Conservation (phyloP, 2,888 invertebrate genomes). For the Stenolophus ochropezus region DNA sequence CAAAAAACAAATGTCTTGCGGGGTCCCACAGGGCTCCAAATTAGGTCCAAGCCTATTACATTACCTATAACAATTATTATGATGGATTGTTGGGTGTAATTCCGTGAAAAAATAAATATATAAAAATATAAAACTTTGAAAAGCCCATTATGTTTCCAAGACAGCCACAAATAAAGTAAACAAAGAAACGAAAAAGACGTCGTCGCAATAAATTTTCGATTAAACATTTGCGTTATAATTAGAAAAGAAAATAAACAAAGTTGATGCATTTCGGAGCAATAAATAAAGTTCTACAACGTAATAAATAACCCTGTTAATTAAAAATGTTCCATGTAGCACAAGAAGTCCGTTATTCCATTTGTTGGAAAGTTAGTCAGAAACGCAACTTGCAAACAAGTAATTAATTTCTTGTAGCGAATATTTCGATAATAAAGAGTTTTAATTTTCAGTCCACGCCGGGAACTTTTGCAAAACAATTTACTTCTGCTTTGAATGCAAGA, state of each 20-base stretch:
- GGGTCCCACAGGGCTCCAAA: too few species aligned
- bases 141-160: too few species aligned
- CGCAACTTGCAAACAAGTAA: constrained; percentile 38
- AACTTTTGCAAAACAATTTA: constrained; percentile 14
- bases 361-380: constrained; percentile 19
- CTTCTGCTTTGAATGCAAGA: background rate
- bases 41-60: too few species aligned
- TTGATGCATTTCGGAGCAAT: background rate
- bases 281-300: constrained; percentile 35
- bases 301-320: constrained; percentile 35
- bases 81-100: too few species aligned
- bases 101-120: too few species aligned
- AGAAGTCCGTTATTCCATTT: constrained; percentile 19
- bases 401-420: constrained; percentile 32
- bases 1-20: too few species aligned
- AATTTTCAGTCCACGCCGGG: background rate
- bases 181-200: too few species aligned
- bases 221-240: background rate
- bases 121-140: too few species aligned
- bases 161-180: too few species aligned
- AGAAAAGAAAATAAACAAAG: background rate
- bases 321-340: constrained; percentile 28
- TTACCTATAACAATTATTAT: too few species aligned
- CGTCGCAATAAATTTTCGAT: background rate
- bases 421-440: constrained; percentile 39